Conservation (phyloP, 1,140 invertebrate genomes). For the Phthorimaea operculella region DNA sequence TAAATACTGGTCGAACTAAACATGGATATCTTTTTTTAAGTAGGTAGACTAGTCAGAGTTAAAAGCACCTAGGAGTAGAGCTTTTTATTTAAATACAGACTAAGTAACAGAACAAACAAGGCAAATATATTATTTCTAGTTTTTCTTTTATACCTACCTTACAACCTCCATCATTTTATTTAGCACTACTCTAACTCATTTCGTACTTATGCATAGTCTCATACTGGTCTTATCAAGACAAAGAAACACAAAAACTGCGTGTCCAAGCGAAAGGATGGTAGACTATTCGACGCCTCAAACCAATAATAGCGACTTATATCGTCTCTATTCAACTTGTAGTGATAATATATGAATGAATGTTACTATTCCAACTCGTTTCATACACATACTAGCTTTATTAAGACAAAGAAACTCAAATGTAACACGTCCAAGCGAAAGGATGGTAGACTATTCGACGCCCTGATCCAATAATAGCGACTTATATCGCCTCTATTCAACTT, state of each 20-base stretch:
- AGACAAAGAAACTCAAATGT: not conserved
- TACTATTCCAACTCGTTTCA: too few relatives aligned
- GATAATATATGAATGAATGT: not conserved
- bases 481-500: not conserved
- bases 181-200: too few relatives aligned
- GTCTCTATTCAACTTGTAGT: not conserved
- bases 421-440: not conserved
- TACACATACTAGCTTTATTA: not conserved
- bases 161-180: too few relatives aligned
- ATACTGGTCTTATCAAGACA: not conserved
- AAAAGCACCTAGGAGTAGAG: too few relatives aligned
- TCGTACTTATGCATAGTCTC: too few relatives aligned
- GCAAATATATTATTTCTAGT: too few relatives aligned
- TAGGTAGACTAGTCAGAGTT: too few relatives aligned
- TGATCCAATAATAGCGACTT: not conserved
- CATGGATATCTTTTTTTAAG: too few relatives aligned
- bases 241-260: not conserved
- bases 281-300: not conserved
- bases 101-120: too few relatives aligned
- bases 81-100: too few relatives aligned
- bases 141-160: too few relatives aligned
- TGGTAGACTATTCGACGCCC: not conserved
- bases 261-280: not conserved
- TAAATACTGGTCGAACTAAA: too few relatives aligned
- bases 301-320: not conserved